These are phyloP conservation scores for Calliopum simillimum DNA, from an alignment of 2,888 invertebrate species.

Conservation along the genomic window DNA sequence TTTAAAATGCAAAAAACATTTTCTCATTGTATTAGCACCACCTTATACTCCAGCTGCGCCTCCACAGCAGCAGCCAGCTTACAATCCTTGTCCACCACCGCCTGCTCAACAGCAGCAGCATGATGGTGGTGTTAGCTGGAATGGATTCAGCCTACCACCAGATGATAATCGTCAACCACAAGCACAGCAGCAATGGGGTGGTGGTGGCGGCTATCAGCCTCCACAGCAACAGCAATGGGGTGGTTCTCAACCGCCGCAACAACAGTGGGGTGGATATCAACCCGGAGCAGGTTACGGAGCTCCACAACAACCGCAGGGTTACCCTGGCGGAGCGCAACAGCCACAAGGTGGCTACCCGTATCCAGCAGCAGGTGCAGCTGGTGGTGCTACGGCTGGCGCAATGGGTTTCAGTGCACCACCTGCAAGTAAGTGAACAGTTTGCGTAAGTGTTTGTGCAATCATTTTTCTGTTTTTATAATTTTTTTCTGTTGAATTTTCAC, in stretches of 20 bases:
- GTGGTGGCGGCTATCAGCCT: conserved; percentile 41
- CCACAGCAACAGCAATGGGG: conserved; percentile 37
- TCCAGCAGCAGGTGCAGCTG: conserved; percentile 41
- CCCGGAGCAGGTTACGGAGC: conserved; percentile 34
- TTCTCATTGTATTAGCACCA: conserved; percentile 23
- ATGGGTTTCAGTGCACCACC: conserved; percentile 64
- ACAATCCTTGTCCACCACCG: conserved; percentile 15
- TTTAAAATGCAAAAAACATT: conserved; percentile 14
- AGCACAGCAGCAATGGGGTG: conserved; percentile 33
- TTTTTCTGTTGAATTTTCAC: too few relatives aligned
- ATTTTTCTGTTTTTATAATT: too few relatives aligned
- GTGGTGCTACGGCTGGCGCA: conserved; percentile 47
- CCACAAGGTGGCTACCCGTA: conserved; percentile 41
- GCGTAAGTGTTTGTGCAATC: too few relatives aligned
- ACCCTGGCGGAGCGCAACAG: too few relatives aligned
- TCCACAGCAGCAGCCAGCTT: conserved; percentile 32
- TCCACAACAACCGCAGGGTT: conserved; percentile 41
- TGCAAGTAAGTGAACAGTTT: conserved; percentile 60
- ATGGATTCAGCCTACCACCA: conserved; percentile 61
- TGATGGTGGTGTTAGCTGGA: conserved; percentile 53
- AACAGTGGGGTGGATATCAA: conserved; percentile 31
- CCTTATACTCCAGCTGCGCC: conserved; percentile 33
- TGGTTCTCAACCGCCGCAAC: conserved; percentile 46
- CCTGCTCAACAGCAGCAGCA: conserved; percentile 38
- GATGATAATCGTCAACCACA: conserved; percentile 47